phyloP scores from a whole-genome alignment of 2,113 vertebrate species.

The Nothoprocta perdicaria region DNA sequence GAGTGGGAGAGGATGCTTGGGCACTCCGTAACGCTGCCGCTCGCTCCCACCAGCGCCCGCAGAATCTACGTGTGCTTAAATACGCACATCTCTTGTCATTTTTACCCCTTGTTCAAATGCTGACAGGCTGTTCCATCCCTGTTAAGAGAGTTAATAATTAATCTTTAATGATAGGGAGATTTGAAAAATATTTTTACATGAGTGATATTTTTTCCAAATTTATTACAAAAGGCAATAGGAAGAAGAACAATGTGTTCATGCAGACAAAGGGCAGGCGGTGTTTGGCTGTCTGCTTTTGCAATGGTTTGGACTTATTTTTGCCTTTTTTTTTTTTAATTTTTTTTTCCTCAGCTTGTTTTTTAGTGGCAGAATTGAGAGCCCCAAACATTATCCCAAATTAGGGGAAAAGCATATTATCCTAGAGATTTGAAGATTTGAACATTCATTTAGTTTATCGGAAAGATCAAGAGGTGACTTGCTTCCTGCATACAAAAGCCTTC shows the following conservation, averaged over 20 bases:
- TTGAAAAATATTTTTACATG: not conserved
- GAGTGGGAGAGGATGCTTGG: not conserved
- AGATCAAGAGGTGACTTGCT: conserved; percentile 8
- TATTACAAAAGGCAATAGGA: not conserved
- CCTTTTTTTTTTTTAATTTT: not conserved
- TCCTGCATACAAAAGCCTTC: not conserved
- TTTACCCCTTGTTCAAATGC: not conserved
- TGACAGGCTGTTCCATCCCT: not conserved
- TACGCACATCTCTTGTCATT: not conserved
- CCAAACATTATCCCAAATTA: not conserved
- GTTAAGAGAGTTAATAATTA: conserved; percentile 6
- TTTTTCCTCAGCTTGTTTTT: not conserved
- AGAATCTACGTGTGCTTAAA: not conserved
- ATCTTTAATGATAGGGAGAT: not conserved
- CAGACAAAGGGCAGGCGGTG: conserved; percentile 16
- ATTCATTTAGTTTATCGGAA: conserved; percentile 36
- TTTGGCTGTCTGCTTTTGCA: conserved; percentile 33
- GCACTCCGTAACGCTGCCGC: not conserved
- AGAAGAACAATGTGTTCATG: not conserved
- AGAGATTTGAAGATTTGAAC: not conserved
- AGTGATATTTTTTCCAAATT: not conserved
- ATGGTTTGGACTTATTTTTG: conserved; percentile 7
- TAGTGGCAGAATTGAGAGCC: not conserved
- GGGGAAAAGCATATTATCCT: rapidly evolving
- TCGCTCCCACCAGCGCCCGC: not conserved